These are phyloP conservation scores for Siderastrea radians DNA, from an alignment of 92 coral and sea anemone genomes.

Conservation along the genomic window DNA sequence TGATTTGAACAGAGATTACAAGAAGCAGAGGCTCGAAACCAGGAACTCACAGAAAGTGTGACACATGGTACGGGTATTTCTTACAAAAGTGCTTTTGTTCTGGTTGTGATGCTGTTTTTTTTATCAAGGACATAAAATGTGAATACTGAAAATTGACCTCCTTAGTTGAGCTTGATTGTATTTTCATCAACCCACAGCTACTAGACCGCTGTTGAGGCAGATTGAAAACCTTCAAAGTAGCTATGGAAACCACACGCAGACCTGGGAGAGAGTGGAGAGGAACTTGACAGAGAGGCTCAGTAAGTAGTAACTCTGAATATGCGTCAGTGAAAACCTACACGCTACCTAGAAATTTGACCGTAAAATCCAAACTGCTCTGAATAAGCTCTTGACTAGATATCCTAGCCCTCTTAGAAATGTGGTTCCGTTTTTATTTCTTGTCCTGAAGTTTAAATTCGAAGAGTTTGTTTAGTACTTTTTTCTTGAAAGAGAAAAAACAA, in stretches of 20 bases:
- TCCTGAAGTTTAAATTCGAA: too few relatives aligned
- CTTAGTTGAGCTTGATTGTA: background rate
- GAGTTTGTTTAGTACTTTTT: too few relatives aligned
- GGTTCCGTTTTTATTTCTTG: too few relatives aligned
- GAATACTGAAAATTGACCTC: background rate
- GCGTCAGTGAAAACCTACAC: too few relatives aligned
- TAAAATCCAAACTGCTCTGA: too few relatives aligned
- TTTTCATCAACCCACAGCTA: constrained; percentile 61
- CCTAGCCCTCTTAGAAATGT: too few relatives aligned
- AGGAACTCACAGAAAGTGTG: constrained; percentile 94
- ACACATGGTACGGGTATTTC: constrained; percentile 70
- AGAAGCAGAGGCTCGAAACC: constrained; percentile 95
- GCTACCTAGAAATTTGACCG: too few relatives aligned
- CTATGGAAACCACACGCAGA: constrained; percentile 89
- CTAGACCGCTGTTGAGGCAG: constrained; percentile 97
- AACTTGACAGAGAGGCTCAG: constrained; percentile 95
- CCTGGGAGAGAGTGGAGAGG: constrained; percentile 97
- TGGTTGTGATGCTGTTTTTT: too few relatives aligned
- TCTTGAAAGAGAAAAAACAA: too few relatives aligned
- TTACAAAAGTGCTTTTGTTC: background rate
- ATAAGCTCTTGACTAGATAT: too few relatives aligned
- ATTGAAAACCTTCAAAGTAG: constrained; percentile 97
- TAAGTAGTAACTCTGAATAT: constrained; percentile 34
- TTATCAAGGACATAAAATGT: background rate
- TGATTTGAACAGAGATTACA: constrained; percentile 82